Evolutionary conservation across 2,113 vertebrate genomes (phyloP), one percentile per base, ranked within the genome.

Genomic region (Monarcha castaneiventris): DNA sequence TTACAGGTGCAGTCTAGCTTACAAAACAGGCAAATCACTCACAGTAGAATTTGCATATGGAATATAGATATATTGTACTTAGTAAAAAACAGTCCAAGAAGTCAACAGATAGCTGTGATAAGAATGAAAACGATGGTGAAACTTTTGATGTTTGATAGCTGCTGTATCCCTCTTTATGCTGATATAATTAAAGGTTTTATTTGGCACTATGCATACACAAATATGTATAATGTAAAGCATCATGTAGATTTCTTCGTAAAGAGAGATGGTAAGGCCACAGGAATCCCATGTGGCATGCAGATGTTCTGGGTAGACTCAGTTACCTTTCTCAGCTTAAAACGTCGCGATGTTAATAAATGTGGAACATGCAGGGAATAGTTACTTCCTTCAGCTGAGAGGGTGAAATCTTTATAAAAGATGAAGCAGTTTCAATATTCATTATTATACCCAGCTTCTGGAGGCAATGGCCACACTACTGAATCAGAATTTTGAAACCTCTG

Each of bases 1-100:
- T 98, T 98, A 97, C 97, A 98, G 98, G 97, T 98, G 96, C 98
- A 98, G 98, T 97, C 98, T 98, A 97, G 98, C 98, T 98, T 98
- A 98, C 98, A 97, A 98, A 98, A 98, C 97, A 98, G 98, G 97
- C 95, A 97, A 98, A 97, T 97, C 98, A 97, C 90, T 97, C 97
- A 94, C 92, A 79, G 96, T 96, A 97, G 96, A 97, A 98, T 98
- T 94, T 98, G 96, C 98, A 98, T 98, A 94, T 12, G n/a, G 97
- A 97, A 98, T 97, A 97, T 97, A 97, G 97, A 97, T 93, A 97
- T 95, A 91, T 73, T 32, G 30, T 66, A 72, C n/a, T 78, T 79
- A 84, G 51, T 71, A 95, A 92, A 94, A 90, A 59, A 82, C 79
- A 48, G 82, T 29, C 84, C 75, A 9, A 68, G 61, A 97, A 97